These are phyloP conservation scores for Drosophila fungiperda DNA, from an alignment of 2,888 invertebrate species.

Conservation along the genomic window DNA sequence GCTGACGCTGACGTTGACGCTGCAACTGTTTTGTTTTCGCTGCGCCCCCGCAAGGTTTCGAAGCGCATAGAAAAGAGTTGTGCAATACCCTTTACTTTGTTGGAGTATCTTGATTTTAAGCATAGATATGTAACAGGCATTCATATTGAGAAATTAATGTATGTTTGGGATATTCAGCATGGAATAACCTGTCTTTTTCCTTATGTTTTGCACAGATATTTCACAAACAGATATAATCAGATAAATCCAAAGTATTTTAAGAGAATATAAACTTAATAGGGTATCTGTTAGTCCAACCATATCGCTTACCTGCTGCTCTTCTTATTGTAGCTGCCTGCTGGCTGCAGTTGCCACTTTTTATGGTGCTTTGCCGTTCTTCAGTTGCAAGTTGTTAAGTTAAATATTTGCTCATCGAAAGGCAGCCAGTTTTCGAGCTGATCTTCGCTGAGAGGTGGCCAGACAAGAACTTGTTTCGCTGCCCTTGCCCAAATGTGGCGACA, in stretches of 20 bases:
- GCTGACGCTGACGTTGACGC: neutral
- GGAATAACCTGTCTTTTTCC: neutral
- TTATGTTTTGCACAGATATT: fast-evolving
- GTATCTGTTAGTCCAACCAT: neutral
- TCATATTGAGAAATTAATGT: neutral
- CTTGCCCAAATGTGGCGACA: slow-evolving; percentile 71
- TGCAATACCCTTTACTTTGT: neutral
- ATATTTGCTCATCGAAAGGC: slow-evolving; percentile 68
- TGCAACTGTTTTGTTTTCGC: slow-evolving; percentile 28
- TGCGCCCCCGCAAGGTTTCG: slow-evolving; percentile 32
- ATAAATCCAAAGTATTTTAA: neutral
- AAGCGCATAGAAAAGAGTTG: slow-evolving; percentile 14
- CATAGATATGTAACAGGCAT: too few relatives aligned
- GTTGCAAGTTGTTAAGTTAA: slow-evolving; percentile 77
- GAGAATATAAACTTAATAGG: neutral
- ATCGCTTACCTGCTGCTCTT: neutral
- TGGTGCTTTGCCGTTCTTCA: slow-evolving; percentile 53
- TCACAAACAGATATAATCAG: neutral
- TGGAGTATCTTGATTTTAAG: neutral
- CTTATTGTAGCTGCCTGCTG: slow-evolving; percentile 5
- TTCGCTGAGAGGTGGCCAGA: slow-evolving; percentile 23
- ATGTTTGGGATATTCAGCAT: neutral
- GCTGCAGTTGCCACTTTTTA: slow-evolving; percentile 52
- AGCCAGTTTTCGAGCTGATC: slow-evolving; percentile 65
- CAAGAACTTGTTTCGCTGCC: slow-evolving; percentile 69